These are phyloP conservation scores for Lepidonotus clava DNA, from an alignment of 2,888 invertebrate genomes.

Conservation along the genomic window DNA sequence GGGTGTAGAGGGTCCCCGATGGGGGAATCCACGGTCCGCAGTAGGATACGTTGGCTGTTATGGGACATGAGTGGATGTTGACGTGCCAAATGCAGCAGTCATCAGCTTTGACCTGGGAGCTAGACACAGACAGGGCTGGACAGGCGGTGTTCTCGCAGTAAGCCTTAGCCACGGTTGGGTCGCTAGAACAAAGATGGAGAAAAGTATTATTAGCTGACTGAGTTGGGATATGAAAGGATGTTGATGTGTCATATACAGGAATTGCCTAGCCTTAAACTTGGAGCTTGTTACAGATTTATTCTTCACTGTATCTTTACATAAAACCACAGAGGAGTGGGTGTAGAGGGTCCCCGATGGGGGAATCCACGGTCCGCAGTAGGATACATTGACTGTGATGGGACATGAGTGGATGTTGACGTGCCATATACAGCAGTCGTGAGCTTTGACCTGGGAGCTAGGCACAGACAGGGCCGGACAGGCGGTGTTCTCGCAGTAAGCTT, in stretches of 20 bases:
- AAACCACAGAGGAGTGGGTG: slow-evolving; percentile 69
- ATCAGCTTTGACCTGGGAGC: slow-evolving; percentile 62
- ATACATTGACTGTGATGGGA: slow-evolving; percentile 64
- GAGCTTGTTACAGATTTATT: not conserved
- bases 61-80: slow-evolving; percentile 70
- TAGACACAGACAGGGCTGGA: slow-evolving; percentile 64
- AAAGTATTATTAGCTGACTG: not conserved
- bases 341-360: slow-evolving; percentile 69
- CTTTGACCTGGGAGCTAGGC: slow-evolving; percentile 63
- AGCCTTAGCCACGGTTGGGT: slow-evolving; percentile 64
- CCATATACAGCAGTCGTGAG: slow-evolving; percentile 71
- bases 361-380: slow-evolving; percentile 75
- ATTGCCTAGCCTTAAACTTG: not conserved
- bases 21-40: slow-evolving; percentile 76
- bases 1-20: slow-evolving; percentile 71
- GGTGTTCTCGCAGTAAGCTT: slow-evolving; percentile 71
- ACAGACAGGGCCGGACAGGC: slow-evolving; percentile 66
- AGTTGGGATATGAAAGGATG: not conserved
- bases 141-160: slow-evolving; percentile 74
- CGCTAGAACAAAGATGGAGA: slow-evolving; percentile 58
- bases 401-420: slow-evolving; percentile 71
- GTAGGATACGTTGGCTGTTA: slow-evolving; percentile 60
- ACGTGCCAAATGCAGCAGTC: slow-evolving; percentile 74
- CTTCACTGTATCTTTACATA: not conserved
- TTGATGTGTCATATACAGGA: not conserved